These are phyloP conservation scores for Heterotilapia buettikoferi DNA, from an alignment of 2,113 vertebrate species.

Conservation along the genomic window DNA sequence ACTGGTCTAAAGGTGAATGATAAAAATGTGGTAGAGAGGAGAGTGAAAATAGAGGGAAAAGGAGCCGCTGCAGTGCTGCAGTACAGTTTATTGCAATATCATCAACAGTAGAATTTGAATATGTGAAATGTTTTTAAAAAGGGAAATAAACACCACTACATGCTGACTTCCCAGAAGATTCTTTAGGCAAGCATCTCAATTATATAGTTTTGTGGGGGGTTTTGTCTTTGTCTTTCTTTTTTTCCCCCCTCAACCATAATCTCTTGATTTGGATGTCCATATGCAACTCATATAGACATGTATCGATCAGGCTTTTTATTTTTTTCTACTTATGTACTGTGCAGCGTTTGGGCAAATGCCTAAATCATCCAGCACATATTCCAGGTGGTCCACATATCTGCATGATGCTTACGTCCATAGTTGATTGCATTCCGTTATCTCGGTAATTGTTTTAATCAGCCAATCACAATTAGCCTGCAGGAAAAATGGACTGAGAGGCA, in stretches of 20 bases:
- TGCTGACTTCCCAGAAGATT: not conserved
- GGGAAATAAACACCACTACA: not conserved
- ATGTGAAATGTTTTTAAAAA: not conserved
- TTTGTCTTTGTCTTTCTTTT: not conserved
- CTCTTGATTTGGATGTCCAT: not conserved
- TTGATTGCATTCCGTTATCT: conserved; percentile 62
- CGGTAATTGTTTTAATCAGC: conserved; percentile 59
- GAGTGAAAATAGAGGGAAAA: not conserved
- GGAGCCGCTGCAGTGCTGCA: not conserved
- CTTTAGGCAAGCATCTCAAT: not conserved
- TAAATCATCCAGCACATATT: not conserved
- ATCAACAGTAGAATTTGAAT: not conserved
- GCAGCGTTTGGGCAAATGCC: not conserved
- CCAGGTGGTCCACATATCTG: conserved; percentile 34
- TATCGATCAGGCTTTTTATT: not conserved
- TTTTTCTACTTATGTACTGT: not conserved
- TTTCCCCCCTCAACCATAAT: not conserved
- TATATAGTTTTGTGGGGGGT: rapidly evolving
- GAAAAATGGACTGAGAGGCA: not conserved
- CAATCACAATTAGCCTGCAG: conserved; percentile 42
- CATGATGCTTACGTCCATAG: conserved; percentile 13
- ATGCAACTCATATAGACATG: not conserved
- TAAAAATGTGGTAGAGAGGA: not conserved
- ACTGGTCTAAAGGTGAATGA: conserved; percentile 9
- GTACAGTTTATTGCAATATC: not conserved